These are phyloP conservation scores for Mayetiola destructor DNA, from an alignment of 2,888 invertebrate species.

Conservation along the genomic window DNA sequence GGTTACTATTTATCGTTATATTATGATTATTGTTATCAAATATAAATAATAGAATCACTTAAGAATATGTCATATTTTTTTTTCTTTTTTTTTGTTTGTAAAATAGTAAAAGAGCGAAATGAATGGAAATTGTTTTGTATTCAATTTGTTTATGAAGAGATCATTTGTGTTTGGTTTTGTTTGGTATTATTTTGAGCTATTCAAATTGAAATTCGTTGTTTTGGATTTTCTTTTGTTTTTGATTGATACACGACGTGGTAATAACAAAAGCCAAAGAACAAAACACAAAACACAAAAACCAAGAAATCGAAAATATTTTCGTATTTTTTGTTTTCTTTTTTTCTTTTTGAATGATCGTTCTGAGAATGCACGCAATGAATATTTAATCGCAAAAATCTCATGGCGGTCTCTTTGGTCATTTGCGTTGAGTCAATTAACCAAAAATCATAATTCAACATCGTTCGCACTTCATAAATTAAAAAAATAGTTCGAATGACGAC, in stretches of 20 bases:
- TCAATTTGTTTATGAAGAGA: conserved; percentile 8
- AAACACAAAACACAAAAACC: not conserved
- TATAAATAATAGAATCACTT: conserved; percentile 5
- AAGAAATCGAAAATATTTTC: too few relatives aligned
- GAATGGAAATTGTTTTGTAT: too few relatives aligned
- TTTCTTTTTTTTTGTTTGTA: too few relatives aligned
- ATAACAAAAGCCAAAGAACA: not conserved
- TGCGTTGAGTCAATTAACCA: too few relatives aligned
- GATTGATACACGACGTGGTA: not conserved
- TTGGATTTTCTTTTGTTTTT: not conserved
- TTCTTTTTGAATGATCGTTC: too few relatives aligned
- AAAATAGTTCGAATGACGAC: conserved; percentile 8
- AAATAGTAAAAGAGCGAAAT: too few relatives aligned
- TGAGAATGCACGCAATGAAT: not conserved
- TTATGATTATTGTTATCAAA: too few relatives aligned
- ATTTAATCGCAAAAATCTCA: conserved; percentile 5
- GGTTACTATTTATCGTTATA: conserved; percentile 10
- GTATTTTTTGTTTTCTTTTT: too few relatives aligned
- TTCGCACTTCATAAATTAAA: too few relatives aligned
- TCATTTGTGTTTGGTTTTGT: conserved; percentile 3
- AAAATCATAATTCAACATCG: too few relatives aligned
- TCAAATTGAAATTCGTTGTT: too few relatives aligned
- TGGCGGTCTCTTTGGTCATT: not conserved
- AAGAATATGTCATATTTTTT: conserved; percentile 10
- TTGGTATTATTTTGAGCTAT: not conserved